These are phyloP conservation scores for Darevskia mixta DNA, from an alignment of 2,797 vertebrate genomes.

Conservation along the genomic window DNA sequence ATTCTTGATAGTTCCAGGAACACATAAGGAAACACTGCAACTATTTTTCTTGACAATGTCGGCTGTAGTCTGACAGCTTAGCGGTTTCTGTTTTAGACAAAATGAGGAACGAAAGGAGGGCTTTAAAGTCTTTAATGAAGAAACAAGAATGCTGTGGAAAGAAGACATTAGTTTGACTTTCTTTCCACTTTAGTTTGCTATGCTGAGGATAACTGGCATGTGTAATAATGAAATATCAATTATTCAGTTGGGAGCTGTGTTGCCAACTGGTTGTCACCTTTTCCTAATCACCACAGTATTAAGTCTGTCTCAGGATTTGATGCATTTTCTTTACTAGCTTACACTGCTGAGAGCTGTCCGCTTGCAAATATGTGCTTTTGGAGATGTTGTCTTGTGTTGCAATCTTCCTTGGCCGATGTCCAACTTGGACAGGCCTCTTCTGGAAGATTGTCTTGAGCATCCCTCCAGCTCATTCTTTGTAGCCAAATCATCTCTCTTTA, in stretches of 20 bases:
- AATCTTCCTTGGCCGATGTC: conserved; percentile 1
- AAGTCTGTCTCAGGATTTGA: neutral
- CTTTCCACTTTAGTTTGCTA: neutral
- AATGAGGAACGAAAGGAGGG: neutral
- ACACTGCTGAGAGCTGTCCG: neutral
- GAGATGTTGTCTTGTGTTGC: neutral
- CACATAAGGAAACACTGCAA: neutral
- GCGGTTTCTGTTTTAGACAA: neutral
- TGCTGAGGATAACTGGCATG: neutral
- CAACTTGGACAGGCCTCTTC: neutral
- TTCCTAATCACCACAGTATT: neutral
- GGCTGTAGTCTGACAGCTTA: neutral
- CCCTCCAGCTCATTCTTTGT: neutral
- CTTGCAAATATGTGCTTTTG: neutral
- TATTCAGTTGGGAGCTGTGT: neutral
- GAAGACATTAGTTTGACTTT: neutral
- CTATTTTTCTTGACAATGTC: neutral
- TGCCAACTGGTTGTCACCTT: neutral
- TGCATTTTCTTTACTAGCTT: conserved; percentile 3
- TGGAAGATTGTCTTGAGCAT: neutral
- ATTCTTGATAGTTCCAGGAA: neutral
- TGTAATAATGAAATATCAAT: neutral
- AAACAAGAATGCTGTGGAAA: neutral
- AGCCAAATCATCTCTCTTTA: conserved; percentile 8
- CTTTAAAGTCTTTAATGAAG: neutral